Conservation (phyloP, 2,888 invertebrate species). For the Iphiclides podalirius region DNA sequence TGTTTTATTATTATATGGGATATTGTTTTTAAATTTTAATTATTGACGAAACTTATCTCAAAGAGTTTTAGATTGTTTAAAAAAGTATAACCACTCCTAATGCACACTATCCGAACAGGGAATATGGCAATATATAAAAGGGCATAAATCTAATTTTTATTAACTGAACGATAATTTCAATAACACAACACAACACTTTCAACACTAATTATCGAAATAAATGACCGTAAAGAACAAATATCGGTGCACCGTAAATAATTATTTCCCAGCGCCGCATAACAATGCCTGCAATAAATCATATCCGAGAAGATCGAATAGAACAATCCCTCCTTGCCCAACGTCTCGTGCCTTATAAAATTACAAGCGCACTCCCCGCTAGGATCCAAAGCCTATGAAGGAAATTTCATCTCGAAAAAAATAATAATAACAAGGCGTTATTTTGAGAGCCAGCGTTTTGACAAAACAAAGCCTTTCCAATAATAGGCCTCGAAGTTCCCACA, state of each 20-base stretch:
- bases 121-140: too few relatives aligned
- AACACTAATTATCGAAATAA: background rate
- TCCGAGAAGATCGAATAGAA: constrained; percentile 29
- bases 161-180: background rate
- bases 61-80: too few relatives aligned
- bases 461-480: constrained; percentile 64
- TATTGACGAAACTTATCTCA: background rate
- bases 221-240: background rate
- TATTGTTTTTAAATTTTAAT: background rate
- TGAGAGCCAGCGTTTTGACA: constrained; percentile 47
- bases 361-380: constrained; percentile 44
- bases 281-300: constrained; percentile 24
- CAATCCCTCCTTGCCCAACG: constrained; percentile 23
- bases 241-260: constrained; percentile 10
- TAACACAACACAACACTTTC: background rate
- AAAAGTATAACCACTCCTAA: too few relatives aligned
- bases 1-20: background rate
- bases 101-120: too few relatives aligned
- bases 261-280: constrained; percentile 1
- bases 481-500: constrained; percentile 51
- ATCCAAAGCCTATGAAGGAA: constrained; percentile 39
- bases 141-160: too few relatives aligned
- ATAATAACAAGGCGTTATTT: constrained; percentile 61
- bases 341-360: constrained; percentile 16
- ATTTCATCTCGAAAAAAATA: constrained; percentile 47